Conservation (phyloP, 1,140 invertebrate species). For the Macrobrachium rosenbergii region DNA sequence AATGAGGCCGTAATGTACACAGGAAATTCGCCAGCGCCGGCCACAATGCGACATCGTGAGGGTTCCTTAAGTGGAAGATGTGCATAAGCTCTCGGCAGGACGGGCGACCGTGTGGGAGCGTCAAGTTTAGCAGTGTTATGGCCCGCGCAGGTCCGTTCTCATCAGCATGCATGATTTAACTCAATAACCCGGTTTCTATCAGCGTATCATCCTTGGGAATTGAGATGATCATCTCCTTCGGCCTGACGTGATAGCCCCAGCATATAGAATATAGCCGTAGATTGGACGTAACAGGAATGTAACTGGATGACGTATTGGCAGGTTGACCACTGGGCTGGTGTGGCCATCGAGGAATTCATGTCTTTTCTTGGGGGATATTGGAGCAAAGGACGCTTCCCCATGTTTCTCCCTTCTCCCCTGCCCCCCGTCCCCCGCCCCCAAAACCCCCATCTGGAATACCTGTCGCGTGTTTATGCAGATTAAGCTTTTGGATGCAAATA, state of each 20-base stretch:
- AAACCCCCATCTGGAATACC: neutral
- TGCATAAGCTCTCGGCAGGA: neutral
- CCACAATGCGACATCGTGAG: neutral
- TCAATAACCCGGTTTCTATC: slow-evolving; percentile 52
- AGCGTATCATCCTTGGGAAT: slow-evolving; percentile 41
- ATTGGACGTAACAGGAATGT: too few relatives aligned
- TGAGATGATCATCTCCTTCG: slow-evolving; percentile 32
- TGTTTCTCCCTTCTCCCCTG: too few relatives aligned
- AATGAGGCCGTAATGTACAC: neutral
- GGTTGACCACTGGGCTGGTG: neutral
- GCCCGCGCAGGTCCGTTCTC: neutral
- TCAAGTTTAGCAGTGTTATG: slow-evolving; percentile 1
- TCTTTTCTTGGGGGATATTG: neutral
- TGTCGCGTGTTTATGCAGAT: neutral
- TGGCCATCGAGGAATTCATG: neutral
- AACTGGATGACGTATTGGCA: too few relatives aligned
- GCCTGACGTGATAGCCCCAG: slow-evolving; percentile 8
- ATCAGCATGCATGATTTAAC: slow-evolving; percentile 59
- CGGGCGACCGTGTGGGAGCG: neutral
- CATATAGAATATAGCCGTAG: too few relatives aligned
- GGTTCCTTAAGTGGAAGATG: neutral
- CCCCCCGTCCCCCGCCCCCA: neutral
- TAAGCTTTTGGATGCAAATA: slow-evolving; percentile 34
- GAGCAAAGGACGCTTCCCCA: neutral
- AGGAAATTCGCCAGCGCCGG: neutral